Evolutionary conservation across 2,797 vertebrate genomes (phyloP), one percentile per base, ranked within the genome.

Genomic region (Triplophysa bombifrons): DNA sequence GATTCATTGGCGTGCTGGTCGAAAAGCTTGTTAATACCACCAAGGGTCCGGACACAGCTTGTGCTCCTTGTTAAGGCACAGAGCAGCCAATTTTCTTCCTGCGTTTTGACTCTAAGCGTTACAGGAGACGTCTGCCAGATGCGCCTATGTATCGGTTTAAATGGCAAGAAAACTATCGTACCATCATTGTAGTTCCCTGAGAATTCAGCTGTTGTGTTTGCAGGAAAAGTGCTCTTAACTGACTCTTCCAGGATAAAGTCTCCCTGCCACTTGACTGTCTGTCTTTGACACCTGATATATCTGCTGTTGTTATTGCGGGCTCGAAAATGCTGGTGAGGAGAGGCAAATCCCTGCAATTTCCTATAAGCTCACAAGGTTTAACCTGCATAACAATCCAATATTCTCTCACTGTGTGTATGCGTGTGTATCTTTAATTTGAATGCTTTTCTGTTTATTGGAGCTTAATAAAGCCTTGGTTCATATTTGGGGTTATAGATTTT

Each of bases 311-410:
- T 82, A 81, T 85, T 80, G 19, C 38, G 17, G 44, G 48, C 46
- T 66, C 60, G 48, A 60, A 79, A 84, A 80, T 75, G 77, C 74
- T 81, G 48, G 41, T 74, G 82, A 74, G 78, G 75, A 56, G 70
- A 78, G 74, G 64, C 70, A 78, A 82, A 85, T 85, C 82, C 82
- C 46, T 82, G 55, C 80, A 80, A 84, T 84, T 82, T 85, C 71
- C 41, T 48, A 38, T 16, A 20, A 71, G 66, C 67, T 34, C 76
- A 63, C 61, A 46, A 72, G 79, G 79, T 74, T 83, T 79, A 81
- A 74, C 82, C 67, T 76, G 64, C 48, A 50, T 70, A 71, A 71
- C 80, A 34, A 41, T 77, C 27, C 69, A 78, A 83, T 82, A 77
- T 82, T 77, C 50, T 25, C 30, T 34, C 19, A 17, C 30, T 64